Conservation (phyloP, 1,140 invertebrate species). For the Lanistes nyassanus region DNA sequence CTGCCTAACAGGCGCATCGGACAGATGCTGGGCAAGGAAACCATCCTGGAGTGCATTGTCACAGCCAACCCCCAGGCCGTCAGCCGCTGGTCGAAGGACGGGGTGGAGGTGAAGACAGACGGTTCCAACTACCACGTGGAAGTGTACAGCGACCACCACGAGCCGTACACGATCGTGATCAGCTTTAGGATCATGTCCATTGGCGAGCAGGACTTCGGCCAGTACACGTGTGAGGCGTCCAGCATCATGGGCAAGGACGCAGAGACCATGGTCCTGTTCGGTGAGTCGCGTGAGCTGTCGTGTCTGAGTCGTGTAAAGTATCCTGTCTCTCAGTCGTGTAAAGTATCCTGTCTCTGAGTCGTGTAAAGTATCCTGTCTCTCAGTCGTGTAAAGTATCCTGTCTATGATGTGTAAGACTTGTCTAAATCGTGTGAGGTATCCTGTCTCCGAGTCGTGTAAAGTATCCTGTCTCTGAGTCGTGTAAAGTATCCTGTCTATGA, state of each 20-base stretch:
- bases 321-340: not conserved
- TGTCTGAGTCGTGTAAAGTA: not conserved
- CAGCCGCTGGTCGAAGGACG: conserved; percentile 78
- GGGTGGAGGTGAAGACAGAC: conserved; percentile 64
- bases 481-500: not conserved
- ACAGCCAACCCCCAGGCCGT: conserved; percentile 90
- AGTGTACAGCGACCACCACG: conserved; percentile 73
- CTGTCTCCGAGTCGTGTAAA: not conserved
- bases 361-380: not conserved
- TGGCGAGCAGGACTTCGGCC: conserved; percentile 81
- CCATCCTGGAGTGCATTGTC: conserved; percentile 84
- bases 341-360: not conserved
- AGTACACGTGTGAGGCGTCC: conserved; percentile 90
- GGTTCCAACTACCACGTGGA: conserved; percentile 79
- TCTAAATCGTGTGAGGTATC: conserved; percentile 68
- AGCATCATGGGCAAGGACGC: conserved; percentile 88
- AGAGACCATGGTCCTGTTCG: conserved; percentile 84
- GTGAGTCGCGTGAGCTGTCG: conserved; percentile 70
- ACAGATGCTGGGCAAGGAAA: conserved; percentile 55
- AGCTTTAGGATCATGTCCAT: conserved; percentile 84
- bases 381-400: no score
- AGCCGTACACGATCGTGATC: conserved; percentile 85
- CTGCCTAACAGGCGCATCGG: conserved; percentile 57
- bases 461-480: not conserved
- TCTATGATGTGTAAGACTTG: no score